Base-by-base conservation (phyloP, 2,797 vertebrate species). In the Petrocephalus schoutedeni region DNA sequence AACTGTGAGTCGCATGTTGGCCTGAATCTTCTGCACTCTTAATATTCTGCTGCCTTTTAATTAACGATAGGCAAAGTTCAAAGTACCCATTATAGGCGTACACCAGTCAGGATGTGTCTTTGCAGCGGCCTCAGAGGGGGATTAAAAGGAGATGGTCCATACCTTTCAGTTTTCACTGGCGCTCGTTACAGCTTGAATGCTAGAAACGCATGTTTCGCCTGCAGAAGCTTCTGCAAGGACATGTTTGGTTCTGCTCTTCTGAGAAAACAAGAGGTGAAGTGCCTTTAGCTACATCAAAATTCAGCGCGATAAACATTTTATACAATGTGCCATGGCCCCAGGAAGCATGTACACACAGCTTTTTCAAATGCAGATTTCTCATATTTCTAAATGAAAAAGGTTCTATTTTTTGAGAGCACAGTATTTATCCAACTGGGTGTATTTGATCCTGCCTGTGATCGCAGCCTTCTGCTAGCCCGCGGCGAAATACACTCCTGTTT, bases 331-430 rank as follows among this genome's bases (percentile, higher is more conserved):
- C n/a, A 36, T 23, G 59, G 21, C 58, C 59, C n/a, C 5, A 36
- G 85, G 86, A 3, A 86, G 2, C 7, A n/a, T 67, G 16, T 86
- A 7, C 8, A 23, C 21, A n/a, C 5, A 57, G 21, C 12, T 8
- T 58, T 86, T 86, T 51, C 58, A 51, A 61, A 61, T 86, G 85
- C 19, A 61, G 36, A 16, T 51, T 49, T 86, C 53, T 53, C 80
- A 23, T 21, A 84, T 54, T 84, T 82, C 8, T 16, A 85, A 36
- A 57, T 56, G 54, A 2, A 45, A 49, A 49, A 12, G 32, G 32
- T n/a, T 23, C 49, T 49, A 61, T 21, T 61, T 45, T 67, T 56
- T 51, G 3, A 21, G 12, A 67, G 23, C 41, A 12, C 85, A 14
- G 58, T 51, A 41, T 86, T 86, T 86, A 51, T 36, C 36, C 19